phyloP scores from a whole-genome alignment of 2,797 vertebrate genomes.

The Phrynocephalus vlangalii region DNA sequence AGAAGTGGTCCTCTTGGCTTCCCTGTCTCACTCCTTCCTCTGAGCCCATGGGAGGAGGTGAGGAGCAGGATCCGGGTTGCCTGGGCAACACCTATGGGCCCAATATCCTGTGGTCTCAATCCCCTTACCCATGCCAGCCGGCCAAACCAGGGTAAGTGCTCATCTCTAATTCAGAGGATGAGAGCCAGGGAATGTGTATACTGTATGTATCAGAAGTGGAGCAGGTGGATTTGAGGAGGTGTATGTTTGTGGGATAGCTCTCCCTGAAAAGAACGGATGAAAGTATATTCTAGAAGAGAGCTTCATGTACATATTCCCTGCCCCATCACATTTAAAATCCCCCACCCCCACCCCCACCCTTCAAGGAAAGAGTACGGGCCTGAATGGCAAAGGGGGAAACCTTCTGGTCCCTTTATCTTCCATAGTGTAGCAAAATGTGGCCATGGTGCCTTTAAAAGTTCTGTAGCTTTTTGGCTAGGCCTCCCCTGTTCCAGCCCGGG shows the following conservation, averaged over 20 bases:
- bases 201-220: not conserved
- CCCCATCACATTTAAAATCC: not conserved
- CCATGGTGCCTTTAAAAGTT: conserved; percentile 31
- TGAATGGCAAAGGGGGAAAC: not conserved
- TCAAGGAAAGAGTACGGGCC: not conserved
- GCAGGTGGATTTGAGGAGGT: not conserved
- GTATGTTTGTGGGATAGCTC: not conserved
- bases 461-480: not conserved
- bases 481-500: conserved; percentile 10
- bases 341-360: not conserved
- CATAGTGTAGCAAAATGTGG: not conserved
- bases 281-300: not conserved
- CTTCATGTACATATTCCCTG: not conserved
- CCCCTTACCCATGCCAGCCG: no score
- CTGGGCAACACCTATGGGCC: no score
- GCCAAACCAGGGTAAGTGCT: no score
- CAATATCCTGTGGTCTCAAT: no score
- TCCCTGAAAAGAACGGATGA: not conserved
- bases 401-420: not conserved
- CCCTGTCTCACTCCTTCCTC: no score
- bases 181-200: not conserved
- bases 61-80: no score
- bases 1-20: no score
- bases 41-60: no score
- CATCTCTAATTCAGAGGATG: no score